Evolutionary conservation across 2,797 vertebrate species (phyloP), one percentile per base, ranked within the genome.

Genomic region (Netta rufina): DNA sequence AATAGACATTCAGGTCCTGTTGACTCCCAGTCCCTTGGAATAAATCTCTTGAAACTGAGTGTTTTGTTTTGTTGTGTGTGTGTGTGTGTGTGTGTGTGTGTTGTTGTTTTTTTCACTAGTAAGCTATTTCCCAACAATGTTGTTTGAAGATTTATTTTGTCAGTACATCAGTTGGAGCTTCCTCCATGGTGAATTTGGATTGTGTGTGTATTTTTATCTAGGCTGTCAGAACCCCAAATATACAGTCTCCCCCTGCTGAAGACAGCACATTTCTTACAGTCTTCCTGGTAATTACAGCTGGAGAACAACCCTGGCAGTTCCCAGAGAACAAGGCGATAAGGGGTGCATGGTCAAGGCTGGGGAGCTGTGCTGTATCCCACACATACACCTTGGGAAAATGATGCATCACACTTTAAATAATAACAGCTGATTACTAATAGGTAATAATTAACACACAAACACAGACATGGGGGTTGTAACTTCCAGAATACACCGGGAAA

Each of bases 241-340:
- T 30, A 9, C 2, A 1, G 0, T 47, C 74, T 89, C 33, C 21
- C 9, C 8, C 12, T 84, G 49, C 49, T 22, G 13, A 53, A 28
- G 7, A 51, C 36, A n/a, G n/a, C 2, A 0, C 24, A 51, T 73
- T 73, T 77, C 32, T 66, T 71, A 28, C 8, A 11, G 11, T 89
- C 80, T 69, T 75, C 17, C 25, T 70, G 11, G 38, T 22, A 18
- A 8, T 85, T 83, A 49, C 19, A 75, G 12, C 56, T 57, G 54
- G 43, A 88, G 70, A 64, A 57, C 32, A 72, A 2, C 49, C 20
- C 1, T 62, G 51, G 13, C 28, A 43, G 20, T 70, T 69, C 80
- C 56, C 70, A 1, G 45, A 12, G 75, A 62, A 30, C 5, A 24
- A 38, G 21, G 22, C 28, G 69, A 28, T 0, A 0, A 24, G 47